A percentile compares a stretch with the other conserved stretches of the same genome.
Conservation (phyloP, 2,888 invertebrate genomes). For the Coenonympha arcania region DNA sequence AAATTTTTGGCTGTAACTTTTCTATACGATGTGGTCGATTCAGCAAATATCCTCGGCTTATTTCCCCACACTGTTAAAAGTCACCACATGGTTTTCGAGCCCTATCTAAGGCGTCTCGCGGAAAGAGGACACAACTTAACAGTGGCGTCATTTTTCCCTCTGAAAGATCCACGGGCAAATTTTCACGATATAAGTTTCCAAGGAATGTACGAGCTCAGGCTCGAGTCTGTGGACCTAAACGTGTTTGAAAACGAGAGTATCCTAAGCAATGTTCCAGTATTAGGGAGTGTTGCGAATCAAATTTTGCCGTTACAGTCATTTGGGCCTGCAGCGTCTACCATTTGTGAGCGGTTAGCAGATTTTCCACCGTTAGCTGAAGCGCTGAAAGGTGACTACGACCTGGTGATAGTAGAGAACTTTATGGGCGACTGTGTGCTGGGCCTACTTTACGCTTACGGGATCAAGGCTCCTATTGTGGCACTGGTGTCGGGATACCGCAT, state of each 20-base stretch:
- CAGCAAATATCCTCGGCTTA: conserved; percentile 72
- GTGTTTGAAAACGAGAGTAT: conserved; percentile 40
- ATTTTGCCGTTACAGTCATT: conserved; percentile 45
- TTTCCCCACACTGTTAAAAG: conserved; percentile 77
- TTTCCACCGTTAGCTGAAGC: conserved; percentile 52
- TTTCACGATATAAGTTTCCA: conserved; percentile 62
- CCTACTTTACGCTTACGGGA: conserved; percentile 68
- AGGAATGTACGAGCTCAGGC: conserved; percentile 48
- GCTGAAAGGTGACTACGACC: conserved; percentile 72
- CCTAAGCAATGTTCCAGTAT: conserved; percentile 38
- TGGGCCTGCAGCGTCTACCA: conserved; percentile 45
- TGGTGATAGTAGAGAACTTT: conserved; percentile 76
- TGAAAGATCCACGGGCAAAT: conserved; percentile 58
- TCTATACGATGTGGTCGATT: conserved; percentile 37
- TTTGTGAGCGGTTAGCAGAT: conserved; percentile 56
- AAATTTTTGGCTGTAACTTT: conserved; percentile 35
- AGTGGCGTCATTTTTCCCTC: conserved; percentile 75
- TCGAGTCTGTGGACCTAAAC: conserved; percentile 50
- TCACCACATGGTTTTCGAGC: conserved; percentile 76
- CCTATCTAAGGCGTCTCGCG: conserved; percentile 69
- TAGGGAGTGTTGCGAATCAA: conserved; percentile 42
- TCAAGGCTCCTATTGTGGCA: conserved; percentile 72
- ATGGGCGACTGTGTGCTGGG: conserved; percentile 78
- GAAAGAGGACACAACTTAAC: conserved; percentile 76
- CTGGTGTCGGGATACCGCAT: conserved; percentile 72